Conservation (phyloP, 2,888 invertebrate species). For the Archips crataeganus region DNA sequence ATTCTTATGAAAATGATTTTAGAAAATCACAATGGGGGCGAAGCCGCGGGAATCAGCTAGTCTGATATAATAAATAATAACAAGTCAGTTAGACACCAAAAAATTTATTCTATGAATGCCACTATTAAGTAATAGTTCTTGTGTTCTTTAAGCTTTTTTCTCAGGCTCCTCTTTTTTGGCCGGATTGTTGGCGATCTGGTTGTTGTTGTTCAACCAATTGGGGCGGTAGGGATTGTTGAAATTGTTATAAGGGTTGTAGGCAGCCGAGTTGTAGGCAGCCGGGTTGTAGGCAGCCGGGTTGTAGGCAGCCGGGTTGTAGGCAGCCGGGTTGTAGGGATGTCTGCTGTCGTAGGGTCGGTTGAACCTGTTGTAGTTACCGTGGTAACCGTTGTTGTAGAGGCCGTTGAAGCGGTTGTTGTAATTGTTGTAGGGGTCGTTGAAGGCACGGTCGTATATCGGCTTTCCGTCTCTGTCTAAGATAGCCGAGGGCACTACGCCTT, state of each 20-base stretch:
- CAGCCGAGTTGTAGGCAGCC: too few species aligned
- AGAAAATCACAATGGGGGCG: neutral
- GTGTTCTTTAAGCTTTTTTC: conserved; percentile 25
- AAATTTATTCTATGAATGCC: conserved; percentile 4
- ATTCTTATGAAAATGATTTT: too few species aligned
- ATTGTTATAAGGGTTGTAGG: conserved; percentile 39
- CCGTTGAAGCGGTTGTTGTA: conserved; percentile 62
- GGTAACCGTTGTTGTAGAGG: conserved; percentile 51
- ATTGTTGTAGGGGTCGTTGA: conserved; percentile 50
- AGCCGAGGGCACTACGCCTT: conserved; percentile 75
- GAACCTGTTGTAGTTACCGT: conserved; percentile 54
- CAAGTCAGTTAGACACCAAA: neutral
- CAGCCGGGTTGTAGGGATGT: conserved; percentile 32
- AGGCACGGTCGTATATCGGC: conserved; percentile 52
- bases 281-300: conserved; percentile 20
- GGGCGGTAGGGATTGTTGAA: conserved; percentile 28
- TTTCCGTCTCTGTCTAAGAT: conserved; percentile 63
- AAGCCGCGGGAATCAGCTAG: too few species aligned
- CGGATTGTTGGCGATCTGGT: conserved; percentile 3
- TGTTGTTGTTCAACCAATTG: conserved; percentile 32
- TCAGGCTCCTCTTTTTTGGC: conserved; percentile 29
- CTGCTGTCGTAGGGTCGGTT: conserved; percentile 50
- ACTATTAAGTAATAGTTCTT: conserved; percentile 1
- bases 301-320: conserved; percentile 21
- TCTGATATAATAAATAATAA: neutral